Base-by-base conservation (phyloP, 64 coral and sea anemone genomes). In the Catalaphyllia jardinei region DNA sequence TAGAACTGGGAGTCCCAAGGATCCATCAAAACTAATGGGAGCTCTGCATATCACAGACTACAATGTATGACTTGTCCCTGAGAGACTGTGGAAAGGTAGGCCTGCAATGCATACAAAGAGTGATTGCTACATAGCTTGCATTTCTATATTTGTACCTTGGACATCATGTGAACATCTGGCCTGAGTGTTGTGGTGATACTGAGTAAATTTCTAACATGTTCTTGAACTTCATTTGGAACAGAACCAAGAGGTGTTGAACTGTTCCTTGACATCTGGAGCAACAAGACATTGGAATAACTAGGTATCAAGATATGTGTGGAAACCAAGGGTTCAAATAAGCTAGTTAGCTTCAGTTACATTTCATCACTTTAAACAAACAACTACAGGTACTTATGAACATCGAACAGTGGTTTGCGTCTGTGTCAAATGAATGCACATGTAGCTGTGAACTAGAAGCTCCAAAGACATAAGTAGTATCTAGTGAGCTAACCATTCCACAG, bases 161-260 rank as follows among this genome's bases (percentile, higher is more conserved):
- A 57, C 54, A 57, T 95, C 76, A 91, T 73, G 73, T 99, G 97
- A 19, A 90, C 90, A 89, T 99, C 97, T 87, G 94, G 91, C 80
- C 97, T 88, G 31, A 93, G 31, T 15, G 88, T 38, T 17, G 91
- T 83, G 1, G 97, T 95, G 5, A 99, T 79, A 25, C 93, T 93
- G 25, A 99, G 84, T 35, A 99, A 84, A 69, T 79, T 91, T 71
- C 84, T 93, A 1, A 99, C 97, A 91, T 95, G 97, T 13, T 94
- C 77, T n/a, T 91, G 87, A 10, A 99, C 35, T 27, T 89, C 88
- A 22, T 90, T 67, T 12, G 97, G 93, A 60, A 99, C 97, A 93
- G 87, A 75, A 65, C 94, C 94, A 82, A 99, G 85, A 7, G 90
- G 86, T 62, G 93, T 60, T 52, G 39, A 28, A 80, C 76, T 90